Percentiles rank a stretch among this genome's conserved stretches.
Conservation (phyloP, 2,888 invertebrate genomes). For the Poecilobothrus nobilitatus region DNA sequence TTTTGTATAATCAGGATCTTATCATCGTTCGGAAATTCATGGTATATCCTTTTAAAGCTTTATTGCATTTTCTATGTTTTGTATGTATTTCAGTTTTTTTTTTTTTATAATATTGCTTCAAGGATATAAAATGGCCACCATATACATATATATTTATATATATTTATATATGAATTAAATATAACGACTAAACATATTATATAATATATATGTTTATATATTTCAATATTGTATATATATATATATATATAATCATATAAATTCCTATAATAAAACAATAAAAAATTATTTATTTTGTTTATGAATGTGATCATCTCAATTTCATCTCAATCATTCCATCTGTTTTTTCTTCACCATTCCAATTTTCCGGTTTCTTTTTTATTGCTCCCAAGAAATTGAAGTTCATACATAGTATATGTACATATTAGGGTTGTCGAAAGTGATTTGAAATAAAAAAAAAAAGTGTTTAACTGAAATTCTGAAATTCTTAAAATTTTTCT, state of each 20-base stretch:
- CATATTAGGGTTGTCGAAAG: too few species aligned
- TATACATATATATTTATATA: not conserved
- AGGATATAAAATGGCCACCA: not conserved
- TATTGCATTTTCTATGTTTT: not conserved
- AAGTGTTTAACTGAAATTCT: too few species aligned
- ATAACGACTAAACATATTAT: too few species aligned
- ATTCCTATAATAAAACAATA: not conserved
- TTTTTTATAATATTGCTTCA: not conserved
- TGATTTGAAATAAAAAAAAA: too few species aligned
- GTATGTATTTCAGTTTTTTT: not conserved
- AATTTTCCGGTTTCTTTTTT: too few species aligned
- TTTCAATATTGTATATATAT: not conserved
- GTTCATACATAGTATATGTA: too few species aligned
- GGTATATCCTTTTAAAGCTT: not conserved
- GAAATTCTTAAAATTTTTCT: too few species aligned
- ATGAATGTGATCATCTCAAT: not conserved
- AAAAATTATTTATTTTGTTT: not conserved
- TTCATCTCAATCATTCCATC: not conserved
- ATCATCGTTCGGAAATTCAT: not conserved
- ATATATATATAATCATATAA: too few species aligned
- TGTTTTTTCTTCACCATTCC: too few species aligned
- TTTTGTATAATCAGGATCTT: not conserved
- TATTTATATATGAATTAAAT: too few species aligned
- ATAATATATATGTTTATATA: too few species aligned
- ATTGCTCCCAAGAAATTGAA: too few species aligned